These are phyloP conservation scores for Drosophila nr. medialis DNA, from an alignment of 2,888 invertebrate species.

Conservation along the genomic window DNA sequence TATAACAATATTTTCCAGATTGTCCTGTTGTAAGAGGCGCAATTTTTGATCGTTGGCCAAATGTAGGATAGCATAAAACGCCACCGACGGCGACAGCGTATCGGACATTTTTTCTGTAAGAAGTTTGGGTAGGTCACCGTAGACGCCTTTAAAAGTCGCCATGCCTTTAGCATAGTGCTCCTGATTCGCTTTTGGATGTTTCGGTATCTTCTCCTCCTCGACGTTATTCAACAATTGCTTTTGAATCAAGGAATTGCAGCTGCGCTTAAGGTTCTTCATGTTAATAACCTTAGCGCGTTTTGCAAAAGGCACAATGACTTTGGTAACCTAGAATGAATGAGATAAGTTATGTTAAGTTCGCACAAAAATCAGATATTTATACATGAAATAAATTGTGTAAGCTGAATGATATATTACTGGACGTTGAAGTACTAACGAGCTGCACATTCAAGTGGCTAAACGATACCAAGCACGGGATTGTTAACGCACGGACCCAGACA, in stretches of 20 bases:
- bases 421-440: too few species aligned
- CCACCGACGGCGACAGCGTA: conserved; percentile 91
- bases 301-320: conserved; percentile 91
- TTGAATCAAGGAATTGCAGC: conserved; percentile 89
- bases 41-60: conserved; percentile 92
- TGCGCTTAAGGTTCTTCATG: conserved; percentile 92
- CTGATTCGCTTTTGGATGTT: conserved; percentile 55
- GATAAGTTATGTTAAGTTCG: background rate
- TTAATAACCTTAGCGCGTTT: conserved; percentile 94
- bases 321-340: conserved; percentile 80
- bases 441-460: too few species aligned
- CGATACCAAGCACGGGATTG: too few species aligned
- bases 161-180: conserved; percentile 84
- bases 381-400: background rate
- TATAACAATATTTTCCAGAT: conserved; percentile 86
- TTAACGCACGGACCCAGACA: too few species aligned
- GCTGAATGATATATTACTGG: too few species aligned
- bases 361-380: background rate
- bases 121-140: conserved; percentile 86
- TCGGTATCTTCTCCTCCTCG: conserved; percentile 54
- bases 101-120: conserved; percentile 88
- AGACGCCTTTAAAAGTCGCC: conserved; percentile 87
- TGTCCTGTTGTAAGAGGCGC: conserved; percentile 85
- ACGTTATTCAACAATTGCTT: conserved; percentile 66
- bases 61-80: conserved; percentile 92